Evolutionary conservation across 2,113 vertebrate genomes (phyloP), one percentile per base, ranked within the genome.

Genomic region (Rattus norvegicus): DNA sequence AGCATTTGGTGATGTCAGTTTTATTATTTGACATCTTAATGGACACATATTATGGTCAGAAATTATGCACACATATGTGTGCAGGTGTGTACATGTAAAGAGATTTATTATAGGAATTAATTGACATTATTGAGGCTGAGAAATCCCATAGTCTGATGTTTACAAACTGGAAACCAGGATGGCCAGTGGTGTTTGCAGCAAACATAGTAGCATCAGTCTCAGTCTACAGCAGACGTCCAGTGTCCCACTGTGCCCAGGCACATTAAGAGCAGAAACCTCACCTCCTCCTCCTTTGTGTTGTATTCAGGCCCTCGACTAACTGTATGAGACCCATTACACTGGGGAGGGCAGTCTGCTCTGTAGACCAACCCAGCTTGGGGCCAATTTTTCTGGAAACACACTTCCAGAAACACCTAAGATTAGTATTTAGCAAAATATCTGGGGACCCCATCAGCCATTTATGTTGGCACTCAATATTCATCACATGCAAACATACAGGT

Each of bases 21-120:
- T 94, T 83, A 92, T 89, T 92, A 26, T 95, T 88, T 92, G 52
- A 39, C 67, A 89, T 91, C 90, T 93, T 94, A 86, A 61, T 76
- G 36, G 79, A 85, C 33, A 75, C n/a, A 61, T 87, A 33, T 92
- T 92, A 75, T 36, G 13, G 24, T 92, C 28, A 43, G 26, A 88
- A 33, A 49, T 7, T 59, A 54, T 80, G 4, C 16, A 3, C 47
- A 52, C 14, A 0, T 5, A 39, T 13, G 20, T 24, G 2, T 61
- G 20, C 36, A 33, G 22, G 1, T 36, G 9, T 59, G 33, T 17
- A 7, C 22, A 9, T 63, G 5, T 83, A 4, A 39, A 69, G 14
- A 80, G 19, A 84, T 54, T 79, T 61, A 70, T 90, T 90, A 28
- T 54, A 90, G 73, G n/a, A 81, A 81, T 83, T 89, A 39, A 54